Evolutionary conservation across 2,113 vertebrate species (phyloP), one percentile per base, ranked within the genome.

Genomic region (Hiodon alosoides): DNA sequence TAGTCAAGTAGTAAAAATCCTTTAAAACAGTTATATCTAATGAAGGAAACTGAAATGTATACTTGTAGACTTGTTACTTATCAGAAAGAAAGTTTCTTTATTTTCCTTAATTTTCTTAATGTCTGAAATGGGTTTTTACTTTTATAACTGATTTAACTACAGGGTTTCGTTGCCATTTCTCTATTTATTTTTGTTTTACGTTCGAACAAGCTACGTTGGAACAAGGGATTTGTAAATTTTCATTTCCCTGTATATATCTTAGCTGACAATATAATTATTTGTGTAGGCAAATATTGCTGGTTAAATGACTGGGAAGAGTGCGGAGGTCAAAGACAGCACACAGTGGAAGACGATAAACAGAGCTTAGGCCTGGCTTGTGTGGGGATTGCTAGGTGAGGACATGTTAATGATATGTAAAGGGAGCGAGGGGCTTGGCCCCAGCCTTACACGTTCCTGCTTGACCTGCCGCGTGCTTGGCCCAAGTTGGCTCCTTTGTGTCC

Each of bases 251-350:
- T 7, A 64, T 64, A n/a, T 11, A 69, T 69, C 16, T 50, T 48
- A 73, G 55, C 50, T 69, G 71, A 48, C 66, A 59, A 74, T 69
- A 47, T 70, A 74, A 64, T 74, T 74, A 70, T 74, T 78, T 74
- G 68, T 14, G 71, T 67, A 66, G n/a, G 50, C 54, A 74, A 31
- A 62, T 79, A 75, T 77, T 79, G 69, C 54, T 14, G 73, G 77
- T 83, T 78, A 75, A 83, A 81, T 85, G 68, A 79, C 61, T 65
- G 75, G 57, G 75, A 81, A 85, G 72, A 76, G 48, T 64, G 48
- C 53, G 70, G 65, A 71, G 50, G 79, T 58, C 57, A 62, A 54
- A 69, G 58, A 65, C 46, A 11, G 67, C 68, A 67, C 68, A 77
- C 71, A 68, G 74, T 54, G 65, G 61, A 17, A 53, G 60, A 61